These are phyloP conservation scores for Cataglyphis hispanica DNA, from an alignment of 1,140 invertebrate genomes.

Conservation along the genomic window DNA sequence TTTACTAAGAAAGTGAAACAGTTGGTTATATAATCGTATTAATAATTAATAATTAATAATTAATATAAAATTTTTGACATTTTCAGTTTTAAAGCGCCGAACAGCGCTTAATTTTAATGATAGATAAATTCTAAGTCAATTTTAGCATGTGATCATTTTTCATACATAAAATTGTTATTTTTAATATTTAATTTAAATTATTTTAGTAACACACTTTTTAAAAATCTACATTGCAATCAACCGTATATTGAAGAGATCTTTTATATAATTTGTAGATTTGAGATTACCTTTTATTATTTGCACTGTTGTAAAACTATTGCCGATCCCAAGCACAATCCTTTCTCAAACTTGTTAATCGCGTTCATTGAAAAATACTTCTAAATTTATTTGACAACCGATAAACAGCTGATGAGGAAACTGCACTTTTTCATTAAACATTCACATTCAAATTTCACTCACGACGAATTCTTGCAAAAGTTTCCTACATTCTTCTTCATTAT, in stretches of 20 bases:
- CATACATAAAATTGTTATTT: not conserved
- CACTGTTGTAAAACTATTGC: not conserved
- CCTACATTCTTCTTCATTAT: not conserved
- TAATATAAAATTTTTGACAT: not conserved
- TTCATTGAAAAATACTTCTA: not conserved
- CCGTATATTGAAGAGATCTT: not conserved
- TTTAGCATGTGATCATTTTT: not conserved
- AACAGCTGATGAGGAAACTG: slow-evolving; percentile 1
- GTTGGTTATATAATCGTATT: not conserved
- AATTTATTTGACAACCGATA: not conserved
- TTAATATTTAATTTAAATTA: not conserved
- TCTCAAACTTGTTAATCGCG: not conserved
- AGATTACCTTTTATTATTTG: slow-evolving; percentile 22
- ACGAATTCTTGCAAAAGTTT: too few species aligned
- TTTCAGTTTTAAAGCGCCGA: not conserved
- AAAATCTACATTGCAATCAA: not conserved
- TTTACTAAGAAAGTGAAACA: not conserved
- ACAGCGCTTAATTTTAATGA: not conserved
- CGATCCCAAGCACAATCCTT: not conserved
- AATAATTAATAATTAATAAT: too few species aligned
- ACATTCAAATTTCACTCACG: slow-evolving; percentile 2
- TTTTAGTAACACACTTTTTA: not conserved
- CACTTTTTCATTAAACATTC: not conserved
- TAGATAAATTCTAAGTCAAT: not conserved
- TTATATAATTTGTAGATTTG: not conserved